Evolutionary conservation across 2,113 vertebrate species (phyloP).

Genomic region (Zapus hudsonius): DNA sequence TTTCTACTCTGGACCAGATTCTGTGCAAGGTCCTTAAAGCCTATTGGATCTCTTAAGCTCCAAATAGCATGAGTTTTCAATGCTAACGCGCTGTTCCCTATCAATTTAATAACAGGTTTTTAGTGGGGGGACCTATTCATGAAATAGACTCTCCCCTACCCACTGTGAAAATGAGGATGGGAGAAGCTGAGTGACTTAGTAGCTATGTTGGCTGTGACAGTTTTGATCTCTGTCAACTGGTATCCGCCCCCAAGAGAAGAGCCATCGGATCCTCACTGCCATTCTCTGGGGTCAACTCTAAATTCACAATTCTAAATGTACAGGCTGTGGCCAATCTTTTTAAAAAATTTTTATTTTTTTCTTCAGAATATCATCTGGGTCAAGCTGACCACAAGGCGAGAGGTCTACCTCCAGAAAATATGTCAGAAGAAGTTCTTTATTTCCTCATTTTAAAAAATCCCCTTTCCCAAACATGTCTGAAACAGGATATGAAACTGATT

Average conservation of each 20-base stretch:
- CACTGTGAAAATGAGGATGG: not conserved
- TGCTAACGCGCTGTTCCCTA: not conserved
- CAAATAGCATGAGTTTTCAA: not conserved
- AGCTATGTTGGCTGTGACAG: not conserved
- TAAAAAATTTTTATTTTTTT: not conserved
- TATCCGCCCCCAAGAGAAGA: not conserved
- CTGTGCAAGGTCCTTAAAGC: not conserved
- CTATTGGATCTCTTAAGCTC: no score
- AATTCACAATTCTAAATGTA: not conserved
- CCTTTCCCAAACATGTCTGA: not conserved
- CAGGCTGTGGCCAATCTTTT: not conserved
- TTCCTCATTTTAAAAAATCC: not conserved
- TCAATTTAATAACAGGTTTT: not conserved
- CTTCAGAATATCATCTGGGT: not conserved
- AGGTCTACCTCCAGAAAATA: not conserved
- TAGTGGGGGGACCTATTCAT: not conserved
- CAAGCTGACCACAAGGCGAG: not conserved
- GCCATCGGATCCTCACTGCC: no score
- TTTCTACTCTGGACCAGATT: rapidly evolving
- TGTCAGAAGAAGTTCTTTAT: not conserved
- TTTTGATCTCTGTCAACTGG: not conserved
- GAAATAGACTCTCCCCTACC: not conserved
- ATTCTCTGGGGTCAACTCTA: not conserved
- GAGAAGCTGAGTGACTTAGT: not conserved
- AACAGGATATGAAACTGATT: not conserved